Base-by-base conservation (phyloP, 1,140 invertebrate species). In the Dreissena rostriformis region DNA sequence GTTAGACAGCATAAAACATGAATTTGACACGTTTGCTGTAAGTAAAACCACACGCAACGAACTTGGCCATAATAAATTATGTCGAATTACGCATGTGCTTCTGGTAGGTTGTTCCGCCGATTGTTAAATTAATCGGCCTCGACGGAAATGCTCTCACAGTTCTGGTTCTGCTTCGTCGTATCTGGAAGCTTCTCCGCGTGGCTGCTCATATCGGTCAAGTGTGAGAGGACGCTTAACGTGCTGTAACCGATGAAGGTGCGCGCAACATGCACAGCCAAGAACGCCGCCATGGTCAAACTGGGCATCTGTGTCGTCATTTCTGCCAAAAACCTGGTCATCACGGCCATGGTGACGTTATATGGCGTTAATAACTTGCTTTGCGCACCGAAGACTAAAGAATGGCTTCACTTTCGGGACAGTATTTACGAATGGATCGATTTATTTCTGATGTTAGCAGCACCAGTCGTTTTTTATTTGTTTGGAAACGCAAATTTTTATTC, bases 141-240 rank as follows among this genome's bases (percentile, higher is more conserved):
- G 51, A 86, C 51, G 87, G 87, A 11, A 88, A 90, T 76, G 53
- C 86, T 24, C 74, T 86, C 61, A 86, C 79, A 15, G 51, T 88
- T 24, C 71, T 86, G 14, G 57, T 90, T 12, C 51, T 85, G 15
- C 26, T 73, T 15, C 80, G 82, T 57, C 61, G 80, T 6, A 63
- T 72, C 26, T 78, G 61, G 15, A 71, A 61, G 14, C 29, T 61
- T 61, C 6, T 61, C 57, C 57, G 57, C 57, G 57, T 61, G 57
- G 57, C 57, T 61, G 57, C 22, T 61, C 17, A 11, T 61, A 12
- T 4, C 57, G 17, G 57, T 61, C 2, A 24, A 2, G 6, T 61
- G 17, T 4, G 17, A 24, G 11, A 61, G 17, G 22, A 24, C 22
- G 17, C 17, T 61, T 61, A 11, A 89, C 19, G 70, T 72, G 81